These are phyloP conservation scores for Acanthosoma haemorrhoidale DNA, from an alignment of 2,888 invertebrate species.

Conservation along the genomic window DNA sequence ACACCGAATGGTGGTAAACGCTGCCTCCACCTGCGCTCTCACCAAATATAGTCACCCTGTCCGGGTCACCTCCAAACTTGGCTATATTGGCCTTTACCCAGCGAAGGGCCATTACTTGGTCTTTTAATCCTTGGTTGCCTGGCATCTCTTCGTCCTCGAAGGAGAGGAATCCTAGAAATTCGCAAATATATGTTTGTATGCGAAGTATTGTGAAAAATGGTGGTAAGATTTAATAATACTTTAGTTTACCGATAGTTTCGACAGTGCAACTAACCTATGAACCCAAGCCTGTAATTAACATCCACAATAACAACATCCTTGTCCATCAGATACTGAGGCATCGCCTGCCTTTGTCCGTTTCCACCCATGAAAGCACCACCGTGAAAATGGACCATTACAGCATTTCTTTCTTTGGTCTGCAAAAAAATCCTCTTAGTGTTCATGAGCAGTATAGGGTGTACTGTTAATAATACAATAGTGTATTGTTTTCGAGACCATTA, in stretches of 20 bases:
- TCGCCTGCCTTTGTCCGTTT: background rate
- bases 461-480: too few species aligned
- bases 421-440: too few species aligned
- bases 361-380: constrained; percentile 40
- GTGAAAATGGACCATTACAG: constrained; percentile 43
- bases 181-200: too few species aligned
- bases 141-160: constrained; percentile 34
- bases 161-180: background rate
- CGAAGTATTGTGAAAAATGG: too few species aligned
- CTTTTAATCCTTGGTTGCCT: constrained; percentile 40
- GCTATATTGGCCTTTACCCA: constrained; percentile 39
- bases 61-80: constrained; percentile 38
- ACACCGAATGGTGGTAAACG: constrained; percentile 35
- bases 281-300: constrained; percentile 28
- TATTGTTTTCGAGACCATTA: too few species aligned
- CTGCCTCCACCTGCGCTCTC: constrained; percentile 36
- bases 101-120: constrained; percentile 36
- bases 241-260: too few species aligned
- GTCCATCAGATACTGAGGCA: constrained; percentile 31
- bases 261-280: constrained; percentile 7
- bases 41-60: constrained; percentile 36
- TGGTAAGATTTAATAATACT: too few species aligned
- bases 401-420: constrained; percentile 7
- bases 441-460: too few species aligned
- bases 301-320: constrained; percentile 31